A percentile compares a stretch with the other conserved stretches of the same genome.
Evolutionary conservation across 2,888 invertebrate species (phyloP).

Genomic region (Ditula angustiorana): DNA sequence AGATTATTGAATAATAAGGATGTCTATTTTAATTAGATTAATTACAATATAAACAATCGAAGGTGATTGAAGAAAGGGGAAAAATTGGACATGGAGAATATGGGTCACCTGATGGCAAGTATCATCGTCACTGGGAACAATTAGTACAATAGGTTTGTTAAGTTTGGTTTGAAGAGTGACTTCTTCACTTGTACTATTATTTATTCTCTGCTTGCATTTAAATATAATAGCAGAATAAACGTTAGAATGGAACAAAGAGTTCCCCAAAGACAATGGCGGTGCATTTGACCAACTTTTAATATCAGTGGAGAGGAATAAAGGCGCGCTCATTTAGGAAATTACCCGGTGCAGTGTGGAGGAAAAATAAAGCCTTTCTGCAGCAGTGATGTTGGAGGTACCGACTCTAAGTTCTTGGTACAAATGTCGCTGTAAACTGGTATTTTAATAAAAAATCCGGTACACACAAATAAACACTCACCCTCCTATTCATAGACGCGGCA

Average conservation of each 20-base stretch:
- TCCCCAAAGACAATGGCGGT: slow-evolving; percentile 59
- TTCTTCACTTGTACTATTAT: slow-evolving; percentile 13
- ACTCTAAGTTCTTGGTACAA: not conserved
- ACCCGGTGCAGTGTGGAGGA: slow-evolving; percentile 61
- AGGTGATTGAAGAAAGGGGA: too few species aligned
- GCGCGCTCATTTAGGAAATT: slow-evolving; percentile 74
- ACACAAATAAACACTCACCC: too few species aligned
- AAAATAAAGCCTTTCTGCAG: slow-evolving; percentile 51
- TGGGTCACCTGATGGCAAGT: too few species aligned
- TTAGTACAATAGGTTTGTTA: too few species aligned
- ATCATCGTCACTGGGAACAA: too few species aligned
- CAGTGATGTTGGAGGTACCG: not conserved
- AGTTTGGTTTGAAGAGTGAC: too few species aligned
- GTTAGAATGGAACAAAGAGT: slow-evolving; percentile 39
- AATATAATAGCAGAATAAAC: slow-evolving; percentile 57
- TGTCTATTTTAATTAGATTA: too few species aligned
- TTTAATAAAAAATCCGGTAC: too few species aligned
- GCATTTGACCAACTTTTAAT: slow-evolving; percentile 76
- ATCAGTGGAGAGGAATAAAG: slow-evolving; percentile 66
- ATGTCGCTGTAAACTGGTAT: not conserved
- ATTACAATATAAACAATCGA: too few species aligned
- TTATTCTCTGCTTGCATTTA: slow-evolving; percentile 29
- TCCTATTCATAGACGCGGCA: too few species aligned
- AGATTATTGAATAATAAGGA: too few species aligned
- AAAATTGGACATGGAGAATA: too few species aligned